Conservation (phyloP, 2,888 invertebrate genomes). For the Drosophila picticornis region DNA sequence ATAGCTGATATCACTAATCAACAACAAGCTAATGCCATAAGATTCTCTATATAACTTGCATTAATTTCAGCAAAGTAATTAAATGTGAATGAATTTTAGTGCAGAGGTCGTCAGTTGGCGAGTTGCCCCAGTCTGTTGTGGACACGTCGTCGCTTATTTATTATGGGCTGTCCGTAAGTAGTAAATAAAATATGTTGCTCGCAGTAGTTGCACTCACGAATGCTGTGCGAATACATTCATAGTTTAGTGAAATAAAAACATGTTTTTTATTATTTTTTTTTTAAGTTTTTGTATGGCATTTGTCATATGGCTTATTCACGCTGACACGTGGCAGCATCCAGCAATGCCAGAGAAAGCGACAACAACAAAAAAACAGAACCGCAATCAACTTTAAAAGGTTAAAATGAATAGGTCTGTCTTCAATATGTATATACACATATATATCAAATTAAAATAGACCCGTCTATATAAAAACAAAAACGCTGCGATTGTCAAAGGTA, state of each 20-base stretch:
- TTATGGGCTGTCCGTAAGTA: slow-evolving; percentile 15
- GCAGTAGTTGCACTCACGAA: slow-evolving; percentile 2
- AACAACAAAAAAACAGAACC: neutral
- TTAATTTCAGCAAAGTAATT: neutral
- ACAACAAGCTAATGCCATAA: neutral
- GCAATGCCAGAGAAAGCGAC: neutral
- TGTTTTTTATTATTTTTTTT: slow-evolving; percentile 25
- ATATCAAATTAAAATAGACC: neutral
- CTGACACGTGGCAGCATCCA: slow-evolving; percentile 21
- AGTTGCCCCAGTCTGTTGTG: slow-evolving; percentile 13
- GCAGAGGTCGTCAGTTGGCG: slow-evolving; percentile 31
- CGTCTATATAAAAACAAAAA: slow-evolving; percentile 10
- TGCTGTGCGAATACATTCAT: slow-evolving; percentile 29
- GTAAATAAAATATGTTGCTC: slow-evolving; percentile 31
- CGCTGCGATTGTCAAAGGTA: slow-evolving; percentile 26
- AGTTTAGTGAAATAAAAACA: slow-evolving; percentile 62
- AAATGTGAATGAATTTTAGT: slow-evolving; percentile 54
- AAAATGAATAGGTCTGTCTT: slow-evolving; percentile 46
- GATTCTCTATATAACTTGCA: too few species aligned
- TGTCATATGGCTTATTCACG: slow-evolving; percentile 59
- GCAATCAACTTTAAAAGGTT: slow-evolving; percentile 19
- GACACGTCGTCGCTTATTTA: slow-evolving; percentile 41
- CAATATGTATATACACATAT: slow-evolving; percentile 32
- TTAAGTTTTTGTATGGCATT: slow-evolving; percentile 33
- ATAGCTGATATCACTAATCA: neutral